These are phyloP conservation scores for Eilema caniola DNA, from an alignment of 2,888 invertebrate genomes.

Conservation along the genomic window DNA sequence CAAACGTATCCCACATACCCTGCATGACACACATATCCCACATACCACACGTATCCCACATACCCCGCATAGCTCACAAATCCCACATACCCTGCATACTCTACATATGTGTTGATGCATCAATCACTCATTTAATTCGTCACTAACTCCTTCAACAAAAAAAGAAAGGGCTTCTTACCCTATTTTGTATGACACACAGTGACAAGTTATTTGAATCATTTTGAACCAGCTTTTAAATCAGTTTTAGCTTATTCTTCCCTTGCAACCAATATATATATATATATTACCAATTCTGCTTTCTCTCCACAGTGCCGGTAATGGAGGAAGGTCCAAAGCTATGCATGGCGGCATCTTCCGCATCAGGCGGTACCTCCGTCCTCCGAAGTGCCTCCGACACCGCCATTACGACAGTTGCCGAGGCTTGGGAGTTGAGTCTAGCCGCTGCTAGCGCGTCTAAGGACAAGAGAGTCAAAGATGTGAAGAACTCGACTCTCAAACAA, in stretches of 20 bases:
- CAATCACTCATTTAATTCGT: no score
- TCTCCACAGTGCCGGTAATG: constrained; percentile 65
- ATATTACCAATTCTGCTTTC: neutral
- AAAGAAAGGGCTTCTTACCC: no score
- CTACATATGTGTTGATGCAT: no score
- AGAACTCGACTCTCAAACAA: constrained; percentile 87
- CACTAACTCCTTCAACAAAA: neutral
- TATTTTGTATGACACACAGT: no score
- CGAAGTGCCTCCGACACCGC: constrained; percentile 91
- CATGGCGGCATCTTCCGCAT: constrained; percentile 45
- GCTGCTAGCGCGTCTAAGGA: constrained; percentile 96
- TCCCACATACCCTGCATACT: no score
- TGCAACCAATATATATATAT: neutral
- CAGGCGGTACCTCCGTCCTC: constrained; percentile 86
- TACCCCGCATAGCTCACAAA: no score
- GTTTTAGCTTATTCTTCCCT: no score
- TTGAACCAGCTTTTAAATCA: no score
- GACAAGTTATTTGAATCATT: no score
- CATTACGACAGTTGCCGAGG: constrained; percentile 93
- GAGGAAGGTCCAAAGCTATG: constrained; percentile 66
- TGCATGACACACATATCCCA: no score
- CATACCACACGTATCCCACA: no score
- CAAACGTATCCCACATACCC: no score
- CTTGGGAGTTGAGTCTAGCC: constrained; percentile 93
- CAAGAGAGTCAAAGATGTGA: constrained; percentile 94